Base-by-base conservation (phyloP, 1,140 invertebrate genomes). In the Cataglyphis hispanica region DNA sequence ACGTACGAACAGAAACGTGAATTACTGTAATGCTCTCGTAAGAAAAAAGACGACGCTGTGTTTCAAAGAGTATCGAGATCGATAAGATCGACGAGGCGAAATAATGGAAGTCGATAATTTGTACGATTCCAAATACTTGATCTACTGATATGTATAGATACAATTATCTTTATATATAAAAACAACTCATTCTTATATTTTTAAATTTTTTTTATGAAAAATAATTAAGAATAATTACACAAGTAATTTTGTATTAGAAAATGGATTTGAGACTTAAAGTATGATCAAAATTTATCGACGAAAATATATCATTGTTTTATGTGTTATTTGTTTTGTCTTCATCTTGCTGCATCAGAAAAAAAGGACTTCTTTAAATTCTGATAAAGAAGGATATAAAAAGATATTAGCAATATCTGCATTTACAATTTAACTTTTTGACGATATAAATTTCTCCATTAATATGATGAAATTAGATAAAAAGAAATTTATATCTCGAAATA, bases 21-120 rank as follows among this genome's bases (percentile, higher is more conserved):
- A 74, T 83, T 72, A 83, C 40, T 25, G 34, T 58, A 60, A 34
- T 60, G 37, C 19, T 83, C 66, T 81, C 25, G n/a, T 74, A 46
- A 50, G 46, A 50, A 74, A 56, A 72, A 74, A 61, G 37, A 27
- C 40, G 66, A 43, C 19, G 66, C 50, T 37, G 61, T 58, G 13
- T 67, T 37, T 16, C 8, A 67, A 80, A 67, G 63, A 67, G 61
- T 50, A 66, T 78, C 43, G 61, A 40, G 40, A 53, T 64, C 19
- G 13, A 8, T 58, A 72, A 72, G 16, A 81, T 31, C 63, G 31
- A 81, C 66, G 66, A 70, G 56, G 61, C 43, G 13, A 50, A 37
- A 13, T n/a, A 66, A 27, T 56, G 16, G 46, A 67, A 25, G 34
- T 11, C 11, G 19, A 50, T 53, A 50, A 22, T 22, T 50, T 34